A percentile compares a stretch with the other conserved stretches of the same genome.
phyloP scores from a whole-genome alignment of 2,797 vertebrate genomes.

The Rhinoraja longicauda region DNA sequence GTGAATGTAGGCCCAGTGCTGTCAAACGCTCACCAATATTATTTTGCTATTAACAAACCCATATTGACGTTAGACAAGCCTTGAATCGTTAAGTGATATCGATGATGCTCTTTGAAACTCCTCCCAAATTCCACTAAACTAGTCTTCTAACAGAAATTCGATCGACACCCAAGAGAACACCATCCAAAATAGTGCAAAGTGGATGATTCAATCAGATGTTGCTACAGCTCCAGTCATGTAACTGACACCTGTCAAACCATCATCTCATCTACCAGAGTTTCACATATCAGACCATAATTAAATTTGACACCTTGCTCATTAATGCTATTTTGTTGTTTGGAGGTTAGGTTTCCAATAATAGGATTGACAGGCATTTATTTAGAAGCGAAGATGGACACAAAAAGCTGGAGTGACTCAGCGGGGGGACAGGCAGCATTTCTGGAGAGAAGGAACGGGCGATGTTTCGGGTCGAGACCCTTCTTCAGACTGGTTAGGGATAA shows the following conservation, averaged over 20 bases:
- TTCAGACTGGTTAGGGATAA: no score
- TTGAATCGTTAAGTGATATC: not conserved
- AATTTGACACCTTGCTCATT: not conserved
- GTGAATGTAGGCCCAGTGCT: no score
- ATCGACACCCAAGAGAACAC: not conserved
- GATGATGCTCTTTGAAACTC: not conserved
- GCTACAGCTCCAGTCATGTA: not conserved
- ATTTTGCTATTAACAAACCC: not conserved
- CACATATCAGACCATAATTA: not conserved
- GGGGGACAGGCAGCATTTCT: no score
- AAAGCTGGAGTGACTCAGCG: no score
- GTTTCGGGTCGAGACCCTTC: no score
- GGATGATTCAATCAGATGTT: not conserved
- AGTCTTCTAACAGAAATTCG: not conserved
- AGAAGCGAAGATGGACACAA: not conserved
- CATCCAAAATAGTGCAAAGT: no score
- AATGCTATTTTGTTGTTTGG: not conserved
- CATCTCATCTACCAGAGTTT: not conserved
- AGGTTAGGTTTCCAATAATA: not conserved
- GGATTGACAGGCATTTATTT: not conserved
- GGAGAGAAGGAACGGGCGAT: no score
- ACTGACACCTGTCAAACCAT: not conserved
- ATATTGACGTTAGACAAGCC: not conserved
- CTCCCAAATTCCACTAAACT: not conserved
- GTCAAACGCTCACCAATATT: no score